A percentile compares a stretch with the other conserved stretches of the same genome.
Evolutionary conservation across 1,140 invertebrate species (phyloP).

Genomic region (Saxidomus purpurata): DNA sequence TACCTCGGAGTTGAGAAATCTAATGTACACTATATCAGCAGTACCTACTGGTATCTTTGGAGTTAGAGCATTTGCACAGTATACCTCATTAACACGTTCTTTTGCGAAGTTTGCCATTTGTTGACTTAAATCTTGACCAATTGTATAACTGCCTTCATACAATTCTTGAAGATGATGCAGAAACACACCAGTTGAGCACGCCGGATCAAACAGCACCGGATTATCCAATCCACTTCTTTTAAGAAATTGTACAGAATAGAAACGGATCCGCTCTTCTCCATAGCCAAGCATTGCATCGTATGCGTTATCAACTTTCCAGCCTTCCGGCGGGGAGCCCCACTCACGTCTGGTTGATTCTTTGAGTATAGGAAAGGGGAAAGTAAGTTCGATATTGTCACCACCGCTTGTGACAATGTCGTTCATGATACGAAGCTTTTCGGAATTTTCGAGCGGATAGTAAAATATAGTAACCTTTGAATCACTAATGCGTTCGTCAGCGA

Average conservation of each 20-base stretch:
- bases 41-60: slow-evolving; percentile 64
- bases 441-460: slow-evolving; percentile 64
- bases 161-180: slow-evolving; percentile 66
- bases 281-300: slow-evolving; percentile 74
- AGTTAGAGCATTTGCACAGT: slow-evolving; percentile 71
- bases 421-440: slow-evolving; percentile 70
- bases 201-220: slow-evolving; percentile 69
- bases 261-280: slow-evolving; percentile 70
- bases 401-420: slow-evolving; percentile 41
- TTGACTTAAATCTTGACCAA: slow-evolving; percentile 74
- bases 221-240: slow-evolving; percentile 6
- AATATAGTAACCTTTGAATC: slow-evolving; percentile 59
- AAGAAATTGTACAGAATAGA: slow-evolving; percentile 66
- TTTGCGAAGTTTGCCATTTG: slow-evolving; percentile 70
- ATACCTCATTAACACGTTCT: slow-evolving; percentile 68
- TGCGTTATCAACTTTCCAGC: slow-evolving; percentile 71
- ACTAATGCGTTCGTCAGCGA: slow-evolving; percentile 66
- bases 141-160: slow-evolving; percentile 64
- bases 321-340: slow-evolving; percentile 69
- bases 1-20: slow-evolving; percentile 75
- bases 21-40: slow-evolving; percentile 69
- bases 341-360: slow-evolving; percentile 63
- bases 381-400: slow-evolving; percentile 53
- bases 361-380: slow-evolving; percentile 72
- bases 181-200: slow-evolving; percentile 74